A percentile compares a stretch with the other conserved stretches of the same genome.
Conservation (phyloP, 2,797 vertebrate genomes). For the Philypnodon macrostomus region DNA sequence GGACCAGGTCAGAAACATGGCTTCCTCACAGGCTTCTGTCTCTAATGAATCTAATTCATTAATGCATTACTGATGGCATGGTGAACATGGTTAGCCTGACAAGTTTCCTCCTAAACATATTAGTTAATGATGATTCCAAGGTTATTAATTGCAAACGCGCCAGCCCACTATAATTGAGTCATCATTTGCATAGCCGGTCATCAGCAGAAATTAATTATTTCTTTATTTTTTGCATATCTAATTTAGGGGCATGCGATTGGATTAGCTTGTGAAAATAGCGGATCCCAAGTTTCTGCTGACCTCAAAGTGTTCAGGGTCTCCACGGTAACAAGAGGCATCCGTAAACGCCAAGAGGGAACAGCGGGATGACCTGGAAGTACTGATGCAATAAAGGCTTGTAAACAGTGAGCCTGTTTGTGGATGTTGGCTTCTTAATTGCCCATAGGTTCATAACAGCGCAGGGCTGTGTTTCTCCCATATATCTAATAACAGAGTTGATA, state of each 20-base stretch:
- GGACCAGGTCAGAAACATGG: conserved; percentile 63
- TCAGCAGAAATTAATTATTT: conserved; percentile 78
- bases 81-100: conserved; percentile 77
- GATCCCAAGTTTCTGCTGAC: conserved; percentile 74
- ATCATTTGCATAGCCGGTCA: conserved; percentile 80
- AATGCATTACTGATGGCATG: conserved; percentile 74
- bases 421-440: conserved; percentile 58
- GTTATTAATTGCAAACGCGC: conserved; percentile 78
- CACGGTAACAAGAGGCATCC: conserved; percentile 60
- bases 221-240: conserved; percentile 78
- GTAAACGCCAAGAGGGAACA: conserved; percentile 28
- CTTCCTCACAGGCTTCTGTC: conserved; percentile 40
- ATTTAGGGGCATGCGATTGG: conserved; percentile 71
- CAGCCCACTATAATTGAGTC: conserved; percentile 77
- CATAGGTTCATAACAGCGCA: conserved; percentile 52
- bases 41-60: conserved; percentile 75
- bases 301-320: conserved; percentile 69
- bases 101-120: conserved; percentile 79
- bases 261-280: conserved; percentile 75
- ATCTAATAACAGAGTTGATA: conserved; percentile 68
- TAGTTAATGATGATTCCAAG: conserved; percentile 78
- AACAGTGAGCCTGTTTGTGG: conserved; percentile 32
- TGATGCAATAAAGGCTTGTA: conserved; percentile 66
- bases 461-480: conserved; percentile 37
- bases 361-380: conserved; percentile 59